Percentiles rank a stretch among this genome's conserved stretches.
Evolutionary conservation across 2,888 invertebrate genomes (phyloP).

Genomic region (Augiades crinisus): DNA sequence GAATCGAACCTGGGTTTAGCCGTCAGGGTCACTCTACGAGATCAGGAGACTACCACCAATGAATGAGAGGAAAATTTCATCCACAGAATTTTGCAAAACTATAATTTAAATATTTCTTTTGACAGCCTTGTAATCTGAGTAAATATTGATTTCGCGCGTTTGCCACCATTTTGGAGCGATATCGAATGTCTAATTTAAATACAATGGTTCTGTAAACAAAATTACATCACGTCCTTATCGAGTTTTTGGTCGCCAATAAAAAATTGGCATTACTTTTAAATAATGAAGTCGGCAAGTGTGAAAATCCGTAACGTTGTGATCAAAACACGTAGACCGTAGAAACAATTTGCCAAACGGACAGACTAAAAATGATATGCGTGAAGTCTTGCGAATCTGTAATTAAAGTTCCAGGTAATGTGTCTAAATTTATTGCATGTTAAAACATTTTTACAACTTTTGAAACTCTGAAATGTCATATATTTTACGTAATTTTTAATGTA

Average conservation of each 20-base stretch:
- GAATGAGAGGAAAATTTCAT: no score
- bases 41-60: no score
- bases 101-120: conserved; percentile 25
- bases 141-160: conserved; percentile 28
- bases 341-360: conserved; percentile 14
- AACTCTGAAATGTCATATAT: no score
- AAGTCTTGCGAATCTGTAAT: not conserved
- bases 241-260: conserved; percentile 19
- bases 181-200: conserved; percentile 27
- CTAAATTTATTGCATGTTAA: no score
- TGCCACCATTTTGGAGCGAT: conserved; percentile 24
- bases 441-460: no score
- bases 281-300: conserved; percentile 25
- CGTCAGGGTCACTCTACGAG: no score
- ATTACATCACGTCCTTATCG: conserved; percentile 26
- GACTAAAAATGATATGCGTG: conserved; percentile 17
- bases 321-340: conserved; percentile 16
- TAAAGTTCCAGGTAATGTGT: not conserved
- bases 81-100: conserved; percentile 21
- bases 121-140: conserved; percentile 27
- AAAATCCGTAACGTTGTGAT: conserved; percentile 22
- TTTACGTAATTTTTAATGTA: no score
- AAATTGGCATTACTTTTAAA: conserved; percentile 26
- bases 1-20: no score
- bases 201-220: conserved; percentile 24